Base-by-base conservation (phyloP, 2,888 invertebrate genomes). In the Tachystola acroxantha region DNA sequence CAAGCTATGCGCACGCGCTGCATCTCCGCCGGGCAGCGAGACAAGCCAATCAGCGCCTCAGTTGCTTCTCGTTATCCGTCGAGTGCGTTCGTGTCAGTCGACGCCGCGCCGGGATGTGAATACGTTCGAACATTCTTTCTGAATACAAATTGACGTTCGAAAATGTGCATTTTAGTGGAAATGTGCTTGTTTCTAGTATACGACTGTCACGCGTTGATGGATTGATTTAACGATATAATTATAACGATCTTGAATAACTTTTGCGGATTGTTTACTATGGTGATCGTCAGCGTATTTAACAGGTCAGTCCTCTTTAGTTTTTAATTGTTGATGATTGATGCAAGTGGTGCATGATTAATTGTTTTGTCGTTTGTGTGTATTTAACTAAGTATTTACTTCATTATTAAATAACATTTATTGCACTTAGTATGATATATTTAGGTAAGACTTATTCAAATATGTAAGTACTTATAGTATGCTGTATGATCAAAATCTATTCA, bases 231-330 rank as follows among this genome's bases (percentile, higher is more conserved):
- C 56, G n/a, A 27, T 49, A 46, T 53, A 43, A 50, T 55, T 7
- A 27, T 49, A 46, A 59, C 47, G 46, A 34, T 40, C 46, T 44
- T 10, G 55, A 51, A 16, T 16, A 55, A 48, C 56, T 55, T 57
- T 55, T 57, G 62, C 70, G 82, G 84, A 81, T 82, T 77, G 66
- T 78, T 77, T 73, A 84, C 65, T 74, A 86, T 86, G 85, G 85
- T 86, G 68, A 85, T 86, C 64, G 84, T 86, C 68, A 76, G 85
- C 68, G 85, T 86, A 62, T 86, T 86, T 66, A 86, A 80, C 76
- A 85, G 85, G 85, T 85, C 59, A 74, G 81, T 73, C 43, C 25
- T 33, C 32, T 35, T 37, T 34, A 35, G 42, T 40, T 51, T 14
- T 37, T 30, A 10, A 32, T 39, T 10, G 29, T 24, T 27, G 33